phyloP scores from a whole-genome alignment of 2,888 invertebrate species.

The Cancer borealis region DNA sequence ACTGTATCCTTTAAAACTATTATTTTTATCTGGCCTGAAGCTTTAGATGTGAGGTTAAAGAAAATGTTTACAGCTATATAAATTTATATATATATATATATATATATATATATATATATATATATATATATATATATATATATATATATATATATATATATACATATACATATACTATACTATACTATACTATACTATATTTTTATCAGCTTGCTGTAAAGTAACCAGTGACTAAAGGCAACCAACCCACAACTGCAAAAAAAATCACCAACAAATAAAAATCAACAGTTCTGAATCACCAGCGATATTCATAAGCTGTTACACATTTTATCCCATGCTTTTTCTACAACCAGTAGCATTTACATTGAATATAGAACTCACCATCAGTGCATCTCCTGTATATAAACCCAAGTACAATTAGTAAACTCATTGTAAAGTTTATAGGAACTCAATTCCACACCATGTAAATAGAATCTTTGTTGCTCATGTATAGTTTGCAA shows the following conservation, averaged over 20 bases:
- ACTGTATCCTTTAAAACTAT: not conserved
- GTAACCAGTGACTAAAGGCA: not conserved
- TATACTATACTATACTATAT: not conserved
- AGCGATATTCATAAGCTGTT: slow-evolving; percentile 23
- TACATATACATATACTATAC: slow-evolving; percentile 32
- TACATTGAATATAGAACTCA: slow-evolving; percentile 23
- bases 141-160: slow-evolving; percentile 42
- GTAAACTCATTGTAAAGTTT: slow-evolving; percentile 41
- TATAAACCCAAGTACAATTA: slow-evolving; percentile 37
- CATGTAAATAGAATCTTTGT: slow-evolving; percentile 43
- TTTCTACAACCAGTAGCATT: slow-evolving; percentile 38
- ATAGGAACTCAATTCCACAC: slow-evolving; percentile 33
- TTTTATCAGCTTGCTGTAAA: slow-evolving; percentile 1
- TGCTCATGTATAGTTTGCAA: slow-evolving; percentile 41
- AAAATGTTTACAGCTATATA: not conserved
- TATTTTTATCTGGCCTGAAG: not conserved
- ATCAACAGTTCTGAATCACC: slow-evolving; percentile 14
- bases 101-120: slow-evolving; percentile 45
- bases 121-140: slow-evolving; percentile 45
- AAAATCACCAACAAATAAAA: not conserved
- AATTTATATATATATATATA: slow-evolving; percentile 25
- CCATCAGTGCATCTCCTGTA: slow-evolving; percentile 39
- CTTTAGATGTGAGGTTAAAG: not conserved
- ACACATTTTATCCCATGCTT: slow-evolving; percentile 41
- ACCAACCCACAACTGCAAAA: slow-evolving; percentile 1